Evolutionary conservation across 2,888 invertebrate species (phyloP).

Genomic region (Itoplectis maculator): DNA sequence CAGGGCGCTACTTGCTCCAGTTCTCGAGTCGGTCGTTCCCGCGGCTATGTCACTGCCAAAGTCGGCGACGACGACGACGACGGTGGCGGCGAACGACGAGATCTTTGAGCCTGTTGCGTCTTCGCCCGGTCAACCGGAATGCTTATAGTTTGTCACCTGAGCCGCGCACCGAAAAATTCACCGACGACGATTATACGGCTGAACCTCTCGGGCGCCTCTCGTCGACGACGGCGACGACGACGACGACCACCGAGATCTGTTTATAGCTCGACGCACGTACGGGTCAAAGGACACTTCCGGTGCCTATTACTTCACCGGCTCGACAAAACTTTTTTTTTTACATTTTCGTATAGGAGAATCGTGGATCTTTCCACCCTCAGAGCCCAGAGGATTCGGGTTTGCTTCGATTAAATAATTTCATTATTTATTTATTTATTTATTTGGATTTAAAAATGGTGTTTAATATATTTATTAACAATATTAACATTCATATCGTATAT

Average conservation of each 20-base stretch:
- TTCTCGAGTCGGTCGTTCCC: conserved; percentile 1
- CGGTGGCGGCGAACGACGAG: not conserved
- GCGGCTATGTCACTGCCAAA: conserved; percentile 15
- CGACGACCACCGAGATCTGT: conserved; percentile 12
- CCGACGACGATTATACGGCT: conserved; percentile 2
- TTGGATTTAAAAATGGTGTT: too few species aligned
- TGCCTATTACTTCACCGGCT: not conserved
- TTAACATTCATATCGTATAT: too few species aligned
- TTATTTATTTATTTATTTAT: too few species aligned
- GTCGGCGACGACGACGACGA: not conserved
- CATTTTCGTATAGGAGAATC: too few species aligned
- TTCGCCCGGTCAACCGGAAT: not conserved
- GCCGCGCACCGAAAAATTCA: not conserved
- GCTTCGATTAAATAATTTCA: too few species aligned
- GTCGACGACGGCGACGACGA: too few species aligned
- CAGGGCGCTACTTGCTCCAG: not conserved
- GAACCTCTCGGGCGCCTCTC: not conserved
- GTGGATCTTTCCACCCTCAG: too few species aligned
- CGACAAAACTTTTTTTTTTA: too few species aligned
- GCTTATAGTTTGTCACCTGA: conserved; percentile 38
- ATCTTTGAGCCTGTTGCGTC: conserved; percentile 9
- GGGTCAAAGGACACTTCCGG: conserved; percentile 44
- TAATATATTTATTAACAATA: too few species aligned
- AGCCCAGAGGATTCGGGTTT: too few species aligned
- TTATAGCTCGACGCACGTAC: conserved; percentile 42